Evolutionary conservation across 2,888 invertebrate genomes (phyloP), one percentile per base, ranked within the genome.

Genomic region (Tenthredo scrophulariae): DNA sequence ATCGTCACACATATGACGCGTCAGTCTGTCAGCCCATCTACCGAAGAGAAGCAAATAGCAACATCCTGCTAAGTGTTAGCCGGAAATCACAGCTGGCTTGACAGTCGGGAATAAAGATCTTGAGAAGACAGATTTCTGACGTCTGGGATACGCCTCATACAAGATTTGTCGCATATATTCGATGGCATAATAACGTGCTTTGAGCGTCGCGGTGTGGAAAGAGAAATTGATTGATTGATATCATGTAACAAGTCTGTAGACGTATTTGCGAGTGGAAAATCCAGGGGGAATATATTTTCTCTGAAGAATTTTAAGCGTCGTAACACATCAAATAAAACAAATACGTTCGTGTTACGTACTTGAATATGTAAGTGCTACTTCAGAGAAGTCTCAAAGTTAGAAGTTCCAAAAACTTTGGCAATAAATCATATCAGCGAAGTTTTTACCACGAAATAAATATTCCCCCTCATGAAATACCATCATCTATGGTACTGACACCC

Each of bases 81-180:
- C 83, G 83, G 83, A 83, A 83, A 83, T 83, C 67, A 83, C 83
- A 83, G 83, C 83, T 83, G 83, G 65, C 50, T 10, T 3, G 29
- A 83, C 83, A 83, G 67, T 83, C 65, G 46, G 46, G 65, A 50
- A 83, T 70, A 43, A 83, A 83, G 67, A 83, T 83, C 4, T 83
- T 46, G 29, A 83, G 67, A 70, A 83, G 67, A 65, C 29, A 83
- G 58, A 80, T 40, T 80, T 80, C 62, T 40, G 80, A 50, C 80
- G 40, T 58, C 22, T 62, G n/a, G 7, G 18, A 80, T 2, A 10
- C 22, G 62, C 22, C 62, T 22, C 43, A 58, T 80, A n/a, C 29
- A 40, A 80, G 62, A 62, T 80, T 80, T 62, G 62, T 40, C 80
- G 40, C 54, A 43, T 74, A 43, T 43, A 67, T 67, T 43, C 43